Evolutionary conservation across 2,113 vertebrate genomes (phyloP).

Genomic region (Penelope pileata): DNA sequence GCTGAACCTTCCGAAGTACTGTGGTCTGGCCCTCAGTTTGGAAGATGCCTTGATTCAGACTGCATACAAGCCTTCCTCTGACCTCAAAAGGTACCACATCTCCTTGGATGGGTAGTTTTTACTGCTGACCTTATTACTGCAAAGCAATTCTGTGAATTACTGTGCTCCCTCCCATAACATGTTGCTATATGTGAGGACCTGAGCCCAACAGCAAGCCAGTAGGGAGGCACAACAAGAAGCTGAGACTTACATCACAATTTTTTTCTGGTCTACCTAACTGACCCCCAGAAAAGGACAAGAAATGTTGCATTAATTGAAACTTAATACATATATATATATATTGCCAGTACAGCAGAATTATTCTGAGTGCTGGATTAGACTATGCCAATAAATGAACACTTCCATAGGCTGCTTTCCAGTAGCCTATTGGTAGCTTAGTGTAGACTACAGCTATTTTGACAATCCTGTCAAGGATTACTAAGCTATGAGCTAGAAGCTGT

Average conservation of each 20-base stretch:
- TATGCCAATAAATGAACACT: background rate
- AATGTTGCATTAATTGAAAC: background rate
- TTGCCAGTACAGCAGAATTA: background rate
- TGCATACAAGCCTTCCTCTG: background rate
- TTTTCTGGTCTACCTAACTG: background rate
- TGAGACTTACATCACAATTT: background rate
- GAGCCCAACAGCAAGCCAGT: background rate
- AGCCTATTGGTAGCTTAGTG: background rate
- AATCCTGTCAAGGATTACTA: background rate
- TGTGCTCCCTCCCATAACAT: background rate
- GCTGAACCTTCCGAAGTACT: fast-evolving
- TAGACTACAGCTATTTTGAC: background rate
- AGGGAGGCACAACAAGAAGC: background rate
- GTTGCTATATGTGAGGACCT: fast-evolving
- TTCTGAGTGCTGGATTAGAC: background rate
- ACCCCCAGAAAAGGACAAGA: background rate
- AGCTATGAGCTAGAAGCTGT: background rate
- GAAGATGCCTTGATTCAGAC: background rate
- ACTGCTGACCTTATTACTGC: background rate
- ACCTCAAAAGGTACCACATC: background rate
- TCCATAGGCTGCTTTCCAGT: background rate
- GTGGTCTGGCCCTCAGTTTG: background rate
- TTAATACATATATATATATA: background rate
- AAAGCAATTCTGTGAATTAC: background rate
- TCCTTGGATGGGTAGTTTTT: background rate